Percentiles rank a stretch among this genome's conserved stretches.
phyloP scores from a whole-genome alignment of 2,888 invertebrate species.

The Camponotus fellah region DNA sequence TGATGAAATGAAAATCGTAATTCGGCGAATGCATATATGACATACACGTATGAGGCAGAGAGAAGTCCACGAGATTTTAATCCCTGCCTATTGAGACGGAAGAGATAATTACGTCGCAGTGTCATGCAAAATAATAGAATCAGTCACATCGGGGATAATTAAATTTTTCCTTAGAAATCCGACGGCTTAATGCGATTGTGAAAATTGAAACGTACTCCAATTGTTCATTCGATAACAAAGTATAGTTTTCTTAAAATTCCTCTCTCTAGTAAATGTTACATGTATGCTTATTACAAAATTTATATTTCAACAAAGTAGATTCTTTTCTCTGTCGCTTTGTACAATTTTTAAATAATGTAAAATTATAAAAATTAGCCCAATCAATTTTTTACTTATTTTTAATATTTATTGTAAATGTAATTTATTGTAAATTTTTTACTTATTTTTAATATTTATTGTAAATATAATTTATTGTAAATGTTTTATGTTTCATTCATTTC shows the following conservation, averaged over 20 bases:
- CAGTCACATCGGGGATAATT: constrained; percentile 77
- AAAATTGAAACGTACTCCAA: constrained; percentile 57
- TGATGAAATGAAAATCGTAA: constrained; percentile 65
- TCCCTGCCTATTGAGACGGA: constrained; percentile 69
- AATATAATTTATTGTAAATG: too few relatives aligned
- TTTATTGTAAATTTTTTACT: constrained; percentile 1
- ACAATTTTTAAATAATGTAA: constrained; percentile 11
- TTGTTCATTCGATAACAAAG: neutral
- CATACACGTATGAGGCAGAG: neutral
- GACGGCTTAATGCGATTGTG: constrained; percentile 45
- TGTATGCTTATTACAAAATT: neutral
- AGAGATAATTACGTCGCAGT: constrained; percentile 76
- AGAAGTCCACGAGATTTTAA: constrained; percentile 68
- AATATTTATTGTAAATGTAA: too few relatives aligned
- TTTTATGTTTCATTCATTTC: neutral
- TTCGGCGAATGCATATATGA: constrained; percentile 35
- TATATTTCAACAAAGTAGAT: constrained; percentile 7
- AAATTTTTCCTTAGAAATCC: constrained; percentile 73
- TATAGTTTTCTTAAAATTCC: neutral
- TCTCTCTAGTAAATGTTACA: neutral
- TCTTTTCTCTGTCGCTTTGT: neutral
- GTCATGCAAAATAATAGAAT: constrained; percentile 76
- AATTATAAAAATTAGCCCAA: neutral
- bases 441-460: neutral
- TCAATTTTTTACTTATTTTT: neutral